Base-by-base conservation (phyloP, 2,888 invertebrate species). In the Apodemia duryi region DNA sequence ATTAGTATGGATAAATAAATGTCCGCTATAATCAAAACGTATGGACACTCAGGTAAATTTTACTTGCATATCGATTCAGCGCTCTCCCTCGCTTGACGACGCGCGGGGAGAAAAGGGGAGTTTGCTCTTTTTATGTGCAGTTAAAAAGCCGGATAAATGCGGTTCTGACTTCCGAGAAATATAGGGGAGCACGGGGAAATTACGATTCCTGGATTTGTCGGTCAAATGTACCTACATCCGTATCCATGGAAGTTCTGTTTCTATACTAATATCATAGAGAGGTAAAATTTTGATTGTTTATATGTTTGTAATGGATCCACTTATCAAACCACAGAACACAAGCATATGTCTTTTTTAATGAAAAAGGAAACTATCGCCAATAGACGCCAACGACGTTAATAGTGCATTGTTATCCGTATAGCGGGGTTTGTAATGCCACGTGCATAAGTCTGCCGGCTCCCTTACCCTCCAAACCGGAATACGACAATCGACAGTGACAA, bases 61-160 rank as follows among this genome's bases (percentile, higher is more conserved):
- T 77, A 82, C 84, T 83, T 84, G 87, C 84, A 84, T 90, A 90
- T 90, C 87, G 90, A 90, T 90, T 86, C 73, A 75, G 77, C 78
- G 76, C 80, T 80, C 83, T 78, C 80, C 76, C 79, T 66, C 68
- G 63, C 60, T 65, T 57, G 57, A 35, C 57, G 57, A 57, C 57
- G 57, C 63, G 64, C 68, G 71, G 71, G 74, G 76, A 73, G 75
- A 73, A 76, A 70, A 73, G 75, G 77, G 75, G 77, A 78, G 73
- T 72, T 71, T 74, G 77, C 79, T 79, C 81, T 80, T 81, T 80
- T 80, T 80, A 79, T 79, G 79, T 77, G 77, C 80, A 76, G 77
- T 77, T 81, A 81, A 81, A 80, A 82, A 80, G 80, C 83, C 80
- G 81, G 81, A 82, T 83, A 80, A 81, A 80, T 77, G 80, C 78